Conservation (phyloP, 1,140 invertebrate genomes). For the roundworm (Caenorhabditis elegans) region DNA sequence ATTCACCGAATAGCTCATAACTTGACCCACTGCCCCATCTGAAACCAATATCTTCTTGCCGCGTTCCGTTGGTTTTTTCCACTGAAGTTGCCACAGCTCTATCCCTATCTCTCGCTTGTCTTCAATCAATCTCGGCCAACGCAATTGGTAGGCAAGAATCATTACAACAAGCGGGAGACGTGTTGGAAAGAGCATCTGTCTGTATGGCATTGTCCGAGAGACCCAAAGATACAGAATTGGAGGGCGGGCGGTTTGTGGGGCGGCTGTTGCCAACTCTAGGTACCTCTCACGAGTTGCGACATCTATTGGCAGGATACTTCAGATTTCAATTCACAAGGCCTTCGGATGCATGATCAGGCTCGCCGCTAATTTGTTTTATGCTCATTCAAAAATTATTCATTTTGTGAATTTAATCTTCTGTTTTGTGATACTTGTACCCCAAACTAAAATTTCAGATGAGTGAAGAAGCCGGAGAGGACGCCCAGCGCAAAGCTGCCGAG, state of each 20-base stretch:
- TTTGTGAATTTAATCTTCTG: no score
- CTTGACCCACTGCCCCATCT: not conserved
- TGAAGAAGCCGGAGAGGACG: slow-evolving; percentile 46
- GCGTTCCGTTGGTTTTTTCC: not conserved
- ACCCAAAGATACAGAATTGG: slow-evolving; percentile 24
- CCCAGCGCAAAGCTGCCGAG: slow-evolving; percentile 50
- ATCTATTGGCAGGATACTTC: not conserved
- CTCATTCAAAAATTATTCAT: no score
- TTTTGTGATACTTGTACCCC: no score
- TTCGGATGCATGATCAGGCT: no score
- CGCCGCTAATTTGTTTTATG: no score
- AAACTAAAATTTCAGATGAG: slow-evolving; percentile 17
- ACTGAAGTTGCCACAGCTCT: not conserved
- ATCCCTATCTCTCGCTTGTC: not conserved
- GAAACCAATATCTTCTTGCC: not conserved
- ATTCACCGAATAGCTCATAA: slow-evolving; percentile 15
- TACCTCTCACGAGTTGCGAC: not conserved
- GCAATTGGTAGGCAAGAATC: slow-evolving; percentile 28
- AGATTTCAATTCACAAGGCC: not conserved
- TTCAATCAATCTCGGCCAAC: slow-evolving; percentile 31
- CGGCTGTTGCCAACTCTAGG: slow-evolving; percentile 3
- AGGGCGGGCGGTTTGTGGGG: not conserved
- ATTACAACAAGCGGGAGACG: not conserved
- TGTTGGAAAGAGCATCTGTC: not conserved
- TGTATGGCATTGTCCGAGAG: not conserved